Percentiles rank a stretch among this genome's conserved stretches.
Conservation (phyloP, 2,888 invertebrate species). For the Meta bourneti region DNA sequence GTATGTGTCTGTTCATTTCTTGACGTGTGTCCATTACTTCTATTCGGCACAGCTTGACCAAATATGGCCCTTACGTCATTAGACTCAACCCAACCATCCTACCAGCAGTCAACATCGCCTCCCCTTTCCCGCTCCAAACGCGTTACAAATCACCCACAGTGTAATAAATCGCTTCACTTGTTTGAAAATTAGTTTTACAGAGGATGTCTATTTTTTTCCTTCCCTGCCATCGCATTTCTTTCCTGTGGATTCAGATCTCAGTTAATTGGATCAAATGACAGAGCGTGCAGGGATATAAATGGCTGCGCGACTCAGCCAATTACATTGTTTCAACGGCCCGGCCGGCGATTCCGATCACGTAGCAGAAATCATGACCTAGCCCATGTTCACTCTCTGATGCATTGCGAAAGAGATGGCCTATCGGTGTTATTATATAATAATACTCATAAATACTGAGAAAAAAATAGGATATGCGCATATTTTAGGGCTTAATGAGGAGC, state of each 20-base stretch:
- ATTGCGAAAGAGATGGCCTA: neutral
- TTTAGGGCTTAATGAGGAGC: conserved; percentile 7
- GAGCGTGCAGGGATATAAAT: conserved; percentile 66
- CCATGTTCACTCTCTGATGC: conserved; percentile 17
- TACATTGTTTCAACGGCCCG: conserved; percentile 59
- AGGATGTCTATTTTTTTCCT: conserved; percentile 51
- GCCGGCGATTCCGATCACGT: conserved; percentile 59
- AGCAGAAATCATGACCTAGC: conserved; percentile 57
- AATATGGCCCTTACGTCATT: too few relatives aligned
- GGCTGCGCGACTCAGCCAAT: conserved; percentile 45
- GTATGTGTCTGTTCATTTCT: too few relatives aligned
- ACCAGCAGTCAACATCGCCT: too few relatives aligned
- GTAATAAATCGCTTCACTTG: conserved; percentile 62
- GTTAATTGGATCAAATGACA: conserved; percentile 76
- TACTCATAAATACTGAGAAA: conserved; percentile 52
- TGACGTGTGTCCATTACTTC: too few relatives aligned
- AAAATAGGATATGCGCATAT: conserved; percentile 32
- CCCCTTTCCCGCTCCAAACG: neutral
- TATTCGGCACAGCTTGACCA: too few relatives aligned
- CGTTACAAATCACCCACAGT: conserved; percentile 39
- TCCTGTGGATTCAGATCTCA: conserved; percentile 38
- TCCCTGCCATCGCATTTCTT: conserved; percentile 8
- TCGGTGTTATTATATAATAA: conserved; percentile 67
- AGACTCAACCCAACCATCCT: too few relatives aligned
- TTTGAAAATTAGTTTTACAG: conserved; percentile 73